Percentiles rank a stretch among this genome's conserved stretches.
Conservation (phyloP, 2,113 vertebrate species). For the Nicator chloris region DNA sequence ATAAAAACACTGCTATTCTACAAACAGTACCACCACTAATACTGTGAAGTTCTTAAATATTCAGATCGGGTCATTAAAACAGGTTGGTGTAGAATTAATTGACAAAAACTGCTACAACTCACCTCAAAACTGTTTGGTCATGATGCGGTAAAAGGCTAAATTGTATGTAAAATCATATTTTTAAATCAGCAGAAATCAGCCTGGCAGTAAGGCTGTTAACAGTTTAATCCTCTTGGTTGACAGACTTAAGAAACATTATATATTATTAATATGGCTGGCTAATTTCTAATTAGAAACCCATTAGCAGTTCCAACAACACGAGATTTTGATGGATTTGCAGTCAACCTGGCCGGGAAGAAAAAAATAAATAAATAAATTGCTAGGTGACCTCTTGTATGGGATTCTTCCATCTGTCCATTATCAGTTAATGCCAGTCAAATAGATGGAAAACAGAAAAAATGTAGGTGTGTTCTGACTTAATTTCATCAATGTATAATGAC, state of each 20-base stretch:
- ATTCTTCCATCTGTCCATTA: conserved; percentile 35
- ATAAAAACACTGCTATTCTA: background rate
- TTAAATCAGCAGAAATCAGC: background rate
- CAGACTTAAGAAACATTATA: conserved; percentile 46
- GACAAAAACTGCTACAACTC: background rate
- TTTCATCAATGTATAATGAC: background rate
- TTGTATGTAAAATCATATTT: background rate
- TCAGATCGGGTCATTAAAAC: background rate
- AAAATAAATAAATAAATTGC: background rate
- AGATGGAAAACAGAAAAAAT: background rate
- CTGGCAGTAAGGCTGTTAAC: background rate
- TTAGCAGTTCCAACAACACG: conserved; percentile 46
- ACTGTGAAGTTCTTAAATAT: background rate
- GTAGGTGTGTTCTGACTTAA: background rate
- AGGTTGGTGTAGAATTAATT: background rate
- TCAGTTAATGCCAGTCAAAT: background rate
- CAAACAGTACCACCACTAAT: background rate
- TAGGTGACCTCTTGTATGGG: conserved; percentile 30
- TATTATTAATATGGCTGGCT: conserved; percentile 67
- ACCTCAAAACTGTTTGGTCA: background rate
- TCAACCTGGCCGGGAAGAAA: conserved; percentile 17
- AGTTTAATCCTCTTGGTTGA: conserved; percentile 15
- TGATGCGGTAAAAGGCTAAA: background rate
- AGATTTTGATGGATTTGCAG: conserved; percentile 65
- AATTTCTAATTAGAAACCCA: conserved; percentile 75